phyloP scores from a whole-genome alignment of 2,888 invertebrate species.

The Cephus rjabovi region DNA sequence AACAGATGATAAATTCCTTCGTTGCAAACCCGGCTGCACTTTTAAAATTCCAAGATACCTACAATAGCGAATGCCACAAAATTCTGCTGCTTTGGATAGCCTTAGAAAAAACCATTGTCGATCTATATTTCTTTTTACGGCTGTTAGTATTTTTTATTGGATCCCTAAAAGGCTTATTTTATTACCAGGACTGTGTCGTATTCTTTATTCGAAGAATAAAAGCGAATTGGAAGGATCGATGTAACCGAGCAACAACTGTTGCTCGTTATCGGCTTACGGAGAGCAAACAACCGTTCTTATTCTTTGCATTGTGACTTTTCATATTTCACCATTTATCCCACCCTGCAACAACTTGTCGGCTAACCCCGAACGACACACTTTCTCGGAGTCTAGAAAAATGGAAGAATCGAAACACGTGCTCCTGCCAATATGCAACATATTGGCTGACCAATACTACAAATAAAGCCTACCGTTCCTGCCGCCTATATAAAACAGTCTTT shows the following conservation, averaged over 20 bases:
- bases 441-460: slow-evolving; percentile 49
- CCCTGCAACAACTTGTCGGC: slow-evolving; percentile 8
- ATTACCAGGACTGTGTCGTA: background rate
- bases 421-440: slow-evolving; percentile 47
- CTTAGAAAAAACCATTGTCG: background rate
- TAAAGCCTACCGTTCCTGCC: slow-evolving; percentile 19
- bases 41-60: background rate
- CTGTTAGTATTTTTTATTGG: background rate
- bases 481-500: slow-evolving; percentile 44
- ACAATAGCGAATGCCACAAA: background rate
- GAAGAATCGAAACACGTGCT: slow-evolving; percentile 24
- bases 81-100: background rate
- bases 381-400: background rate
- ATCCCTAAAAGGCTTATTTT: background rate
- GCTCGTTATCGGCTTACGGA: slow-evolving; percentile 38
- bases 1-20: slow-evolving; percentile 29
- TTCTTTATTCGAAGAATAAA: slow-evolving; percentile 1
- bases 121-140: background rate
- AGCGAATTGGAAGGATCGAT: slow-evolving; percentile 15
- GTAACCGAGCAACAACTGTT: slow-evolving; percentile 37
- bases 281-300: slow-evolving; percentile 16
- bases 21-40: slow-evolving; percentile 16
- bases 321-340: slow-evolving; percentile 17
- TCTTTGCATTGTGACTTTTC: background rate
- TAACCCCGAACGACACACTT: slow-evolving; percentile 6